Evolutionary conservation across 2,888 invertebrate species (phyloP).

Genomic region (Vesta saturnalis): DNA sequence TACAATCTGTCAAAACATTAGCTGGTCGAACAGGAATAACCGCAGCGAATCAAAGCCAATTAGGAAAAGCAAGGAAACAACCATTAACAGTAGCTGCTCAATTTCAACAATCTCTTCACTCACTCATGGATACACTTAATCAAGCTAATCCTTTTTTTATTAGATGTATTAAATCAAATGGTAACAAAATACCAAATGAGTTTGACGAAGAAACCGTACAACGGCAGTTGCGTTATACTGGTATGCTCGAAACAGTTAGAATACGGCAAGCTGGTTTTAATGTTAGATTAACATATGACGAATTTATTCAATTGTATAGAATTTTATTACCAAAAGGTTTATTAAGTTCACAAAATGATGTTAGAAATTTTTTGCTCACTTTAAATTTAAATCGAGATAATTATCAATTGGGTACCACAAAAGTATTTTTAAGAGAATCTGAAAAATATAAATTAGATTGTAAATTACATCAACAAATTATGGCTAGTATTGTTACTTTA

Average conservation of each 20-base stretch:
- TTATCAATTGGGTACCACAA: conserved; percentile 87
- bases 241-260: conserved; percentile 96
- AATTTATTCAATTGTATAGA: conserved; percentile 92
- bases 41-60: conserved; percentile 63
- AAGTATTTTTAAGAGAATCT: conserved; percentile 93
- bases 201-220: conserved; percentile 95
- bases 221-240: conserved; percentile 90
- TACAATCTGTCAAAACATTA: conserved; percentile 91
- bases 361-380: conserved; percentile 83
- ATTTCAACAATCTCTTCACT: conserved; percentile 91
- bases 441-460: conserved; percentile 94
- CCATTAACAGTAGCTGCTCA: conserved; percentile 94
- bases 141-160: conserved; percentile 89
- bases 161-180: conserved; percentile 95
- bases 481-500: conserved; percentile 90
- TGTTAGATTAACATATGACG: conserved; percentile 91
- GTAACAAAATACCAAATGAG: conserved; percentile 89
- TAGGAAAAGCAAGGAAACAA: conserved; percentile 79
- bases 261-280: conserved; percentile 96
- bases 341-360: conserved; percentile 86
- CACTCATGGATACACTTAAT: conserved; percentile 93
- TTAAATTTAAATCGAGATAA: conserved; percentile 88
- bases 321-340: conserved; percentile 90
- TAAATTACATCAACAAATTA: conserved; percentile 91
- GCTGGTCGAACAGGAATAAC: conserved; percentile 79